Percentiles rank a stretch among this genome's conserved stretches.
These are phyloP conservation scores for Budorcas taxicolor DNA, from an alignment of 2,113 vertebrate species.

Conservation along the genomic window DNA sequence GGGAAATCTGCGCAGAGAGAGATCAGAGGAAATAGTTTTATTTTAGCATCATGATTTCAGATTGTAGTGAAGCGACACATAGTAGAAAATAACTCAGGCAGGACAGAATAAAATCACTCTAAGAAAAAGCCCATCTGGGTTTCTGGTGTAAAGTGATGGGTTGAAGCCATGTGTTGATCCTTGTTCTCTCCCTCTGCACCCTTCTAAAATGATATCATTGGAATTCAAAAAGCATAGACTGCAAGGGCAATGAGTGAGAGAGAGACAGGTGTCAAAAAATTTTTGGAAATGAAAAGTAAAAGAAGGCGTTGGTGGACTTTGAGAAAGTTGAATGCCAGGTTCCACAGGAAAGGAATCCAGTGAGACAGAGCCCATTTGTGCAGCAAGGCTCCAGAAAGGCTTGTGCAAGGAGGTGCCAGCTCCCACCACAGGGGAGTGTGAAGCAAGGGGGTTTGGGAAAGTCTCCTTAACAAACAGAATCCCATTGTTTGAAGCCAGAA, in stretches of 20 bases:
- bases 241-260: not conserved
- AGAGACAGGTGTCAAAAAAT: not conserved
- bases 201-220: not conserved
- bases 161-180: not conserved
- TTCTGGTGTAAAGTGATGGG: not conserved
- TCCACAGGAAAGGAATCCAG: not conserved
- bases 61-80: slow-evolving; percentile 2
- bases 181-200: not conserved
- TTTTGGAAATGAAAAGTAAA: not conserved
- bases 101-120: not conserved
- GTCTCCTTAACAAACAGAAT: not conserved
- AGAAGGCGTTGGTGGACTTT: not conserved
- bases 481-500: not conserved
- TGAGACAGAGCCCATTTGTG: not conserved
- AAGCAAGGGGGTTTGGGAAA: not conserved
- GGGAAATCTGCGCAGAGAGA: not conserved
- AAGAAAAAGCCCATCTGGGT: slow-evolving; percentile 1
- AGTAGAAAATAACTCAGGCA: slow-evolving; percentile 25
- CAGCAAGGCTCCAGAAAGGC: not conserved
- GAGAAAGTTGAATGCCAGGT: not conserved
- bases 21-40: slow-evolving; percentile 4
- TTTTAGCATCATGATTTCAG: slow-evolving; percentile 27
- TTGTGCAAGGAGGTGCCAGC: accelerated
- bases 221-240: not conserved
- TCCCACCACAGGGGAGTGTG: not conserved